A percentile compares a stretch with the other conserved stretches of the same genome.
Conservation (phyloP, 2,888 invertebrate species). For the Lochmaea capreae region DNA sequence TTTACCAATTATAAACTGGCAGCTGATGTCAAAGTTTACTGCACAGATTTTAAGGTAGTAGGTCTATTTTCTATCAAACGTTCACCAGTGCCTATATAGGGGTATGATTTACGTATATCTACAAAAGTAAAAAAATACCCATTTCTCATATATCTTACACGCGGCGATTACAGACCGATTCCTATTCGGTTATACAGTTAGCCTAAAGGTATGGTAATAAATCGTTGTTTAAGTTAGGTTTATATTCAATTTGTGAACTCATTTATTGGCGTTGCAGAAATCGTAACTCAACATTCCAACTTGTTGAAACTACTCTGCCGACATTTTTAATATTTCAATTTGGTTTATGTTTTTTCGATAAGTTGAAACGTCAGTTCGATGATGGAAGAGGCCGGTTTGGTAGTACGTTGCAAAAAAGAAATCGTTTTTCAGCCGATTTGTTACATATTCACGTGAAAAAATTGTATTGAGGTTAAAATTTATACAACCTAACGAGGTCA, state of each 20-base stretch:
- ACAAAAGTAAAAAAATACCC: conserved; percentile 32
- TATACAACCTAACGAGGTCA: too few species aligned
- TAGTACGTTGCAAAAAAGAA: neutral
- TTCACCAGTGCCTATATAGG: neutral
- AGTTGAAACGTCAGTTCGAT: conserved; percentile 22
- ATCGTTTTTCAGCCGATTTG: neutral
- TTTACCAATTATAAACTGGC: too few species aligned
- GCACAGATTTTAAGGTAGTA: too few species aligned
- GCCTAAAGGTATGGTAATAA: conserved; percentile 47
- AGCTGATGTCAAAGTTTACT: too few species aligned
- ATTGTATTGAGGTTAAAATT: neutral
- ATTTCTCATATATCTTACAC: conserved; percentile 39
- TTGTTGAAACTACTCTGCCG: conserved; percentile 40
- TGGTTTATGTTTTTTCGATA: conserved; percentile 40
- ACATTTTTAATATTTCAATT: conserved; percentile 42
- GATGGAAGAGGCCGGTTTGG: neutral
- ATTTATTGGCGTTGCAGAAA: conserved; percentile 52
- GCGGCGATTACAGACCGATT: conserved; percentile 41
- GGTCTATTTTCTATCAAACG: neutral
- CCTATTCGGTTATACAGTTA: conserved; percentile 36
- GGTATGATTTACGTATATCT: neutral
- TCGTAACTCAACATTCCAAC: conserved; percentile 39
- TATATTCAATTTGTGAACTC: conserved; percentile 53
- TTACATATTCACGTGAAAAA: neutral
- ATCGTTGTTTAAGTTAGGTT: conserved; percentile 50